These are phyloP conservation scores for Melanogrammus aeglefinus DNA, from an alignment of 2,797 vertebrate genomes.

Conservation along the genomic window DNA sequence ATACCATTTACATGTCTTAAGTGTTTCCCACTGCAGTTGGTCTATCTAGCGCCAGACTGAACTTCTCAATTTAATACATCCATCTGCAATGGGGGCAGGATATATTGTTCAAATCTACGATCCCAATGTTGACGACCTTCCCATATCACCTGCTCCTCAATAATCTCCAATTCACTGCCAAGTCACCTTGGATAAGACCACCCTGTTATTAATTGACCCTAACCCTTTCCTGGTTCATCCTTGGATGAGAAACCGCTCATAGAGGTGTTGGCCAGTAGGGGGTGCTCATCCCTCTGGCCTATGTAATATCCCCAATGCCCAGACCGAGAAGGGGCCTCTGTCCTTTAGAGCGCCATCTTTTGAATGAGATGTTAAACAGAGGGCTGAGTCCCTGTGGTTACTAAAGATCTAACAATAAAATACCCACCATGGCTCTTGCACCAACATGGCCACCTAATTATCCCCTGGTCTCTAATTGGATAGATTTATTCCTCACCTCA, in stretches of 20 bases:
- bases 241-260: background rate
- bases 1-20: background rate
- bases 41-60: background rate
- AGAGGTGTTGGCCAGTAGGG: background rate
- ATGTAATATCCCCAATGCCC: background rate
- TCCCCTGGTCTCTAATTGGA: background rate
- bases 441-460: background rate
- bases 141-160: background rate
- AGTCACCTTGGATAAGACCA: constrained; percentile 1
- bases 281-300: background rate
- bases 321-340: background rate
- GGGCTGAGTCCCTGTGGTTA: background rate
- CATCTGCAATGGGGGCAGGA: no score
- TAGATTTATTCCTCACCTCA: background rate
- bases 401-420: background rate
- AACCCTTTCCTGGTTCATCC: background rate
- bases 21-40: background rate
- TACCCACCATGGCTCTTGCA: background rate
- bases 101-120: background rate
- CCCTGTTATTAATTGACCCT: background rate
- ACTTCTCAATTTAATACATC: background rate
- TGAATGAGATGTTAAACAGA: background rate
- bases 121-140: background rate
- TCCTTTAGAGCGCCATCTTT: background rate
- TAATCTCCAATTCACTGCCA: background rate